Evolutionary conservation across 1,140 invertebrate genomes (phyloP), one percentile per base, ranked within the genome.

Genomic region (Anastatus disparis): DNA sequence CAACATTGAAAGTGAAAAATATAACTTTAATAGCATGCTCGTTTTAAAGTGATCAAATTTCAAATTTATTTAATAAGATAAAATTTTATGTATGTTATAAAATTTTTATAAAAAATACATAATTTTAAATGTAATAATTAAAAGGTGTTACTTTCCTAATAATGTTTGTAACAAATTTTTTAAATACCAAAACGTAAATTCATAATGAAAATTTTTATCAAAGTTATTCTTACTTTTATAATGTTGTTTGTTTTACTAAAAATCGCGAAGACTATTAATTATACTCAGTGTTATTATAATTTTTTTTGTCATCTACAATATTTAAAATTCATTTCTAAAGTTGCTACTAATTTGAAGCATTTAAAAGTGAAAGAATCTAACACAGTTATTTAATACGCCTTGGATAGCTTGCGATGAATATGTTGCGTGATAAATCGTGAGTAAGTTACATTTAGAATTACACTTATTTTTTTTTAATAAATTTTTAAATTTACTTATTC

Each of bases 371-470:
- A 38, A 44, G 35, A 38, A 12, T 67, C 20, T 48, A 68, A 58
- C 27, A 10, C 35, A 46, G 0, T 17, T 48, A 61, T 69, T 31
- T 35, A 22, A 50, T 35, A 42, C 29, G n/a, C 53, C 50, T 63
- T 63, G 48, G 46, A 55, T 55, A 63, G 55, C 50, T 63, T 63
- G 48, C 55, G 15, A 44, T 70, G 29, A 63, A 70, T 63, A 61
- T 62, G 2, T 42, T 29, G 2, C 44, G 24, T 35, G 56, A n/a
- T 52, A 52, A 24, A 9, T 55, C 26, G 27, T 63, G 50, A 67
- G 59, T 63, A 63, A 53, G 38, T 42, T 35, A n/a, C 17, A 35
- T 42, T 61, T 46, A 50, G 26, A 67, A 48, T 59, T 31, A 58
- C 26, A 17, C 20, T 68, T 56, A 13, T 27, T 40, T 46, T 59